Evolutionary conservation across 37 sponge, comb jelly and placozoan species (phyloP).

Genomic region (Beroe forskalii): DNA sequence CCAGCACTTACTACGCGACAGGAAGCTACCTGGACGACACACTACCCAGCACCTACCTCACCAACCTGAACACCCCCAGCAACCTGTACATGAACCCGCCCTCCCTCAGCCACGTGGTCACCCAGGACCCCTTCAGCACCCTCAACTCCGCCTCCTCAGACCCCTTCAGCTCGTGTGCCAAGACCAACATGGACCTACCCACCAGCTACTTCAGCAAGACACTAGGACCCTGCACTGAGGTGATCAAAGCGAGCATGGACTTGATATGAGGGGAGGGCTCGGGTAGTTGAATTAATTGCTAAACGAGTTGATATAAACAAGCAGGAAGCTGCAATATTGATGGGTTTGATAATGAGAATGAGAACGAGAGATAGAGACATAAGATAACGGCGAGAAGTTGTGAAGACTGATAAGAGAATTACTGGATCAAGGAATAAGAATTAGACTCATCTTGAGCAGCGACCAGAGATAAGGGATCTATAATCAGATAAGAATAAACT

Average conservation of each 20-base stretch:
- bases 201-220: neutral
- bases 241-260: constrained; percentile 32
- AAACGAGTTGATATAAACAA: too few species aligned
- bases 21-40: constrained; percentile 25
- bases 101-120: constrained; percentile 16
- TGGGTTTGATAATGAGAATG: too few species aligned
- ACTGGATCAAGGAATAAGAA: too few species aligned
- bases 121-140: neutral
- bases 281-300: too few species aligned
- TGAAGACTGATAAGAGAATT: too few species aligned
- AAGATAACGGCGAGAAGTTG: too few species aligned
- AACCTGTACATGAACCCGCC: neutral
- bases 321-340: too few species aligned
- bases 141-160: neutral
- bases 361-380: too few species aligned
- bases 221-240: constrained; percentile 12
- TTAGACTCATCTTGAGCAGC: too few species aligned
- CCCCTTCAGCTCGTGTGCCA: constrained; percentile 19
- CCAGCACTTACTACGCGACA: constrained; percentile 7
- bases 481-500: too few species aligned
- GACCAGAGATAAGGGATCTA: too few species aligned
- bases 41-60: constrained; percentile 16
- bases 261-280: constrained; percentile 42
- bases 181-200: neutral
- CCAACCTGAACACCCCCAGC: constrained; percentile 19